phyloP scores from a whole-genome alignment of 1,140 invertebrate species.

The Tenebrio molitor region DNA sequence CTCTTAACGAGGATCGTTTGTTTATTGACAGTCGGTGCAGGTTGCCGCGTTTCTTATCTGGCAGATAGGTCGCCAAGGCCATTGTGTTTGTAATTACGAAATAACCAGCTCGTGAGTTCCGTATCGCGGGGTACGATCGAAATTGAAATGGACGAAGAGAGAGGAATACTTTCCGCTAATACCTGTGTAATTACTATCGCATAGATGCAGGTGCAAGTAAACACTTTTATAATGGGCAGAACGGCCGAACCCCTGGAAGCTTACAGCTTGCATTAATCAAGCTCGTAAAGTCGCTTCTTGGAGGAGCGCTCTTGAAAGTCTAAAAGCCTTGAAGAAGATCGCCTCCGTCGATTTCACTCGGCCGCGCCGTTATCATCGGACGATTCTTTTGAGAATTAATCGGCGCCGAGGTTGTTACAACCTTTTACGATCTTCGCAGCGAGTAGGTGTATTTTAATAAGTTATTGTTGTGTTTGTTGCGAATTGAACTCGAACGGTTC shows the following conservation, averaged over 20 bases:
- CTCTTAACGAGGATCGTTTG: too few relatives aligned
- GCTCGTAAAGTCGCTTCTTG: slow-evolving; percentile 5
- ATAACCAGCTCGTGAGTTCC: slow-evolving; percentile 16
- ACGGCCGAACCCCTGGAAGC: background rate
- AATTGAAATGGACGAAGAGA: slow-evolving; percentile 15
- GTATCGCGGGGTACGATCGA: slow-evolving; percentile 13
- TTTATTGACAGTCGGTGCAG: background rate
- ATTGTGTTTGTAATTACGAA: slow-evolving; percentile 16
- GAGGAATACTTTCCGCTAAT: slow-evolving; percentile 1
- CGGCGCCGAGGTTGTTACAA: slow-evolving; percentile 10
- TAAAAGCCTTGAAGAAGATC: slow-evolving; percentile 33
- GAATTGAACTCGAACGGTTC: slow-evolving; percentile 12
- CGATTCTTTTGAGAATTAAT: slow-evolving; percentile 27
- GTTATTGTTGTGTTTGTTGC: background rate
- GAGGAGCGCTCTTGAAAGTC: slow-evolving; percentile 3
- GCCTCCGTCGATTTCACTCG: slow-evolving; percentile 13
- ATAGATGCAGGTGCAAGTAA: slow-evolving; percentile 38
- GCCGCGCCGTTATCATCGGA: slow-evolving; percentile 13
- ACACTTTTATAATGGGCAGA: slow-evolving; percentile 9
- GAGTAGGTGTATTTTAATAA: slow-evolving; percentile 31
- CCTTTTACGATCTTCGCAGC: slow-evolving; percentile 5
- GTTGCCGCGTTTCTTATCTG: slow-evolving; percentile 7
- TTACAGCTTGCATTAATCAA: slow-evolving; percentile 23
- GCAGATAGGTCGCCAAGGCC: slow-evolving; percentile 20
- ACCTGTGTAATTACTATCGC: slow-evolving; percentile 24